A percentile compares a stretch with the other conserved stretches of the same genome.
Evolutionary conservation across 2,113 vertebrate genomes (phyloP).

Genomic region (Gallinago media): DNA sequence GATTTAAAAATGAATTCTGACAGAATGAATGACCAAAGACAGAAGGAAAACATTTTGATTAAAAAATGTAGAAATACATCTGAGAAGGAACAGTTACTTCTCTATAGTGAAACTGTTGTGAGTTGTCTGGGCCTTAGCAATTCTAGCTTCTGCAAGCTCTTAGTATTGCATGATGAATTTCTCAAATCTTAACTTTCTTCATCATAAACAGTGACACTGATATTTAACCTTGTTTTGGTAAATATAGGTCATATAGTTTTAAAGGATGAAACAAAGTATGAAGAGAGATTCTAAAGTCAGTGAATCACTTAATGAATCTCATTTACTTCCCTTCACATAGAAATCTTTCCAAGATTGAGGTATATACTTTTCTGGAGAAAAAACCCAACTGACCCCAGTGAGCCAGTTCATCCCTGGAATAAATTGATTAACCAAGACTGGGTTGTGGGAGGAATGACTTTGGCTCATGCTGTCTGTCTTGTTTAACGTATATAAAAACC

Average conservation of each 20-base stretch:
- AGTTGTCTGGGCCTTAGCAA: not conserved
- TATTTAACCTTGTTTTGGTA: not conserved
- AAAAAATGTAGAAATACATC: not conserved
- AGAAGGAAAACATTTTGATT: not conserved
- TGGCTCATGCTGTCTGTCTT: not conserved
- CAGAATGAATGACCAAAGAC: not conserved
- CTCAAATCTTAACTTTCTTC: not conserved
- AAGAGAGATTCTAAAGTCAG: not conserved
- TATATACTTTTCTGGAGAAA: not conserved
- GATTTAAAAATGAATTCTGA: not conserved
- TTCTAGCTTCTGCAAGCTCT: not conserved
- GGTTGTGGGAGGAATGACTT: not conserved
- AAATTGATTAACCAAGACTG: not conserved
- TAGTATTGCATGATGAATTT: not conserved
- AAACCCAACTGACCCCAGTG: not conserved
- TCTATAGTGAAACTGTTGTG: not conserved
- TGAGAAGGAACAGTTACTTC: not conserved
- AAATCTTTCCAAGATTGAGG: not conserved
- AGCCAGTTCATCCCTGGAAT: not conserved
- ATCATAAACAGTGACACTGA: not conserved
- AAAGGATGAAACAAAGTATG: not conserved
- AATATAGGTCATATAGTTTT: not conserved
- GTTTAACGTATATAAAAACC: conserved; percentile 4
- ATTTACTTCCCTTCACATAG: not conserved
- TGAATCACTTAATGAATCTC: not conserved